Conservation (phyloP, 1,140 invertebrate species). For the Aplysia californica region DNA sequence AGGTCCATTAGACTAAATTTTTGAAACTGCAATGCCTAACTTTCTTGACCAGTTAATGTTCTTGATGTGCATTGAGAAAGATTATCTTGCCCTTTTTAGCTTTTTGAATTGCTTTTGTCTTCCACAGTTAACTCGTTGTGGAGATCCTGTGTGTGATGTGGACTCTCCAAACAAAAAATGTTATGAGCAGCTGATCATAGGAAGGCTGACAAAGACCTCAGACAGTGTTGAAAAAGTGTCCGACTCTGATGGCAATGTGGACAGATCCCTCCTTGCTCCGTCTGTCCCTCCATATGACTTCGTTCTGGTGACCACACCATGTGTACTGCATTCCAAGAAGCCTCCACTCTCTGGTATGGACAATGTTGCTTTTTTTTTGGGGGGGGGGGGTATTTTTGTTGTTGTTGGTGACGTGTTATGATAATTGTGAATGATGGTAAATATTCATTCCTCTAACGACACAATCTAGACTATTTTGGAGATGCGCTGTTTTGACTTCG, state of each 20-base stretch:
- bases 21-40: too few species aligned
- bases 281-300: slow-evolving; percentile 56
- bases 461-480: too few species aligned
- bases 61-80: too few species aligned
- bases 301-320: slow-evolving; percentile 86
- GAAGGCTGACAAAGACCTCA: slow-evolving; percentile 53
- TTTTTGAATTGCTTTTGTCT: too few species aligned
- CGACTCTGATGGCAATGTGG: background rate
- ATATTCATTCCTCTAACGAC: too few species aligned
- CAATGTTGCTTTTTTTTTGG: background rate
- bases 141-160: slow-evolving; percentile 79
- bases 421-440: too few species aligned
- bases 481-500: too few species aligned
- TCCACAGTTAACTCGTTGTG: slow-evolving; percentile 76
- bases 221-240: background rate
- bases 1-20: too few species aligned
- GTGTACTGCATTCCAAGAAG: slow-evolving; percentile 92
- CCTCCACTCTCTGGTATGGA: slow-evolving; percentile 76
- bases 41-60: too few species aligned
- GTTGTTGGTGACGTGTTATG: too few species aligned
- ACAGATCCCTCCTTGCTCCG: background rate
- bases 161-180: slow-evolving; percentile 83
- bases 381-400: too few species aligned
- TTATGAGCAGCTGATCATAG: slow-evolving; percentile 83
- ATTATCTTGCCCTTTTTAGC: too few species aligned